Conservation (phyloP, 64 coral and sea anemone species). For the Porites lutea region DNA sequence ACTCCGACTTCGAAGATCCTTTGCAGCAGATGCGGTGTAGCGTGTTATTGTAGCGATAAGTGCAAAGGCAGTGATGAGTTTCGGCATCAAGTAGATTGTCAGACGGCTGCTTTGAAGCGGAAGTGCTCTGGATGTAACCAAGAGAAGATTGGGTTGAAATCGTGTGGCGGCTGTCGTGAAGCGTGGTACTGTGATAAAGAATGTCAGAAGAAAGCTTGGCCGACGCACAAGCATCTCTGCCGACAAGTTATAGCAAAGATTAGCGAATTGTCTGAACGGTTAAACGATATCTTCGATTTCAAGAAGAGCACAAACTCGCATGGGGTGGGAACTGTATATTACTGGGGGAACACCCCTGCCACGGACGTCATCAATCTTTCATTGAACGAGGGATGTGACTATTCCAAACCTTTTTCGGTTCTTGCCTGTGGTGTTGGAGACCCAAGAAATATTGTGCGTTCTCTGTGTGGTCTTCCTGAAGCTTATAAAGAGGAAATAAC, state of each 20-base stretch:
- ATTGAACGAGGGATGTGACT: conserved; percentile 57
- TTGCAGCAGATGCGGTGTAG: conserved; percentile 50
- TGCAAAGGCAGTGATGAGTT: conserved; percentile 57
- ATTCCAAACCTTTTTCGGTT: conserved; percentile 20
- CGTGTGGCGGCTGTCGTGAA: conserved; percentile 36
- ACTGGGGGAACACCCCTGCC: conserved; percentile 68
- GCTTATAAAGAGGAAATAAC: conserved; percentile 31
- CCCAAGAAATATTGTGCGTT: conserved; percentile 40
- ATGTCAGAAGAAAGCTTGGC: conserved; percentile 36
- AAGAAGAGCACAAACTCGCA: neutral
- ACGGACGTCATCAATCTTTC: conserved; percentile 45
- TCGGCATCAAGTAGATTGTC: conserved; percentile 73
- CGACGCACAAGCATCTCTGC: conserved; percentile 36
- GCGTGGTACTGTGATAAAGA: conserved; percentile 50
- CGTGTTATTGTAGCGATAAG: conserved; percentile 65
- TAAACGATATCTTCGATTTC: neutral
- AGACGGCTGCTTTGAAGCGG: conserved; percentile 15
- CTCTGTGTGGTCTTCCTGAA: conserved; percentile 39
- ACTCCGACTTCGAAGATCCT: neutral
- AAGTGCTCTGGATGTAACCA: conserved; percentile 37
- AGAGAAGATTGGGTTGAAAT: conserved; percentile 1
- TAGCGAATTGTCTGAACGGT: neutral
- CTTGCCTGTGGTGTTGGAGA: conserved; percentile 71
- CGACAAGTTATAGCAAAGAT: neutral
- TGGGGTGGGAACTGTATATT: conserved; percentile 5